phyloP scores from a whole-genome alignment of 2,113 vertebrate species.

The Lucifuga dentata region DNA sequence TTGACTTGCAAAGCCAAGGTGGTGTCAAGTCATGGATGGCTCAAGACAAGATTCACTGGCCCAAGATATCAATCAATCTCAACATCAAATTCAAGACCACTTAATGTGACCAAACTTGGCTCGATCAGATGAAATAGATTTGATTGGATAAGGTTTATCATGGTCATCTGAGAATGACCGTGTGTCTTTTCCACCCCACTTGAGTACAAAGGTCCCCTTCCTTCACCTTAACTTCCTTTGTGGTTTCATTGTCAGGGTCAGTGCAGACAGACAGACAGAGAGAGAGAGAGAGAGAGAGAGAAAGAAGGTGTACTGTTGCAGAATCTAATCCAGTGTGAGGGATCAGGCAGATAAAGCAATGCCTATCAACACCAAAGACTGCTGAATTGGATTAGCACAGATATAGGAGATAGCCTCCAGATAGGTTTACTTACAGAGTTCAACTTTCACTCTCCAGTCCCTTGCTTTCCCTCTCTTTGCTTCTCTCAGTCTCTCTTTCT shows the following conservation, averaged over 20 bases:
- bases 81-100: slow-evolving; percentile 41
- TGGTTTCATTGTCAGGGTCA: slow-evolving; percentile 34
- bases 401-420: slow-evolving; percentile 54
- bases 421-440: slow-evolving; percentile 33
- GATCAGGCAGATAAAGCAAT: slow-evolving; percentile 66
- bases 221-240: slow-evolving; percentile 6
- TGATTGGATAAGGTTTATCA: slow-evolving; percentile 50
- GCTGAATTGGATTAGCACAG: slow-evolving; percentile 67
- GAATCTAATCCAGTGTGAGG: slow-evolving; percentile 70
- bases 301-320: slow-evolving; percentile 12
- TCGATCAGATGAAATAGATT: slow-evolving; percentile 42
- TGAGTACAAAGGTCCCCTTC: slow-evolving; percentile 7
- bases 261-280: slow-evolving; percentile 25
- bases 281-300: slow-evolving; percentile 6
- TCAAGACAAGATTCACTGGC: slow-evolving; percentile 43
- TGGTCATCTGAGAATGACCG: slow-evolving; percentile 30
- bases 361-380: slow-evolving; percentile 58
- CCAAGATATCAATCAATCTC: slow-evolving; percentile 34
- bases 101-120: slow-evolving; percentile 34
- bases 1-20: too few species aligned
- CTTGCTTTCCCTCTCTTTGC: slow-evolving; percentile 18
- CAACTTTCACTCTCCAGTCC: slow-evolving; percentile 12
- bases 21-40: slow-evolving; percentile 19
- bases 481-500: not conserved
- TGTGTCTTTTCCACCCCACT: slow-evolving; percentile 30